Percentiles rank a stretch among this genome's conserved stretches.
phyloP scores from a whole-genome alignment of 2,797 vertebrate genomes.

The Brotula barbata region DNA sequence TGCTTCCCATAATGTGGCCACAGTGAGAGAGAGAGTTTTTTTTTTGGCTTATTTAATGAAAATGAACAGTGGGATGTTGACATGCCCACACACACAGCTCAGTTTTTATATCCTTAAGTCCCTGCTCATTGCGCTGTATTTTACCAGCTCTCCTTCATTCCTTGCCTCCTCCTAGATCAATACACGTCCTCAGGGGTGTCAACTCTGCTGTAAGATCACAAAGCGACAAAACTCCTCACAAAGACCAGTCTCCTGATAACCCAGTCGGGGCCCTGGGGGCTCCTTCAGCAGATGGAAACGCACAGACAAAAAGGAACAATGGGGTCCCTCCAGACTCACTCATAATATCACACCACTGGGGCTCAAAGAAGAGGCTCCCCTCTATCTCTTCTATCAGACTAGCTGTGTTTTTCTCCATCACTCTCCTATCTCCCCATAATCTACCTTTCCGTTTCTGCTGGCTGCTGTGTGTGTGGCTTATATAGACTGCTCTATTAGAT shows the following conservation, averaged over 20 bases:
- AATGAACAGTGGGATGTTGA: too few relatives aligned
- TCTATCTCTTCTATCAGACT: slow-evolving; percentile 60
- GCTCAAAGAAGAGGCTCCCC: slow-evolving; percentile 36
- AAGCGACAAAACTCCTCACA: slow-evolving; percentile 5
- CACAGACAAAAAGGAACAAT: slow-evolving; percentile 49
- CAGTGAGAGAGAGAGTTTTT: too few relatives aligned
- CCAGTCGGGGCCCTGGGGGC: slow-evolving; percentile 31
- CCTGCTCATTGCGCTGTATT: neutral
- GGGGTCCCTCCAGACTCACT: slow-evolving; percentile 49
- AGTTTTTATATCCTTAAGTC: slow-evolving; percentile 1
- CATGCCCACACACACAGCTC: slow-evolving; percentile 1
- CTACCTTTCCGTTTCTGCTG: slow-evolving; percentile 34
- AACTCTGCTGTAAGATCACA: slow-evolving; percentile 17
- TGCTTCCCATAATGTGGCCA: too few relatives aligned
- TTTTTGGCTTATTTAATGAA: neutral
- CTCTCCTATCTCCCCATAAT: slow-evolving; percentile 42
- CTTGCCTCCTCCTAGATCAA: slow-evolving; percentile 32
- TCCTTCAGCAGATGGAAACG: slow-evolving; percentile 49
- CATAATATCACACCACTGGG: slow-evolving; percentile 44
- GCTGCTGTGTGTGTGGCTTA: slow-evolving; percentile 38
- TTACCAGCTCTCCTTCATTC: slow-evolving; percentile 12
- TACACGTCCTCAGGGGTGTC: slow-evolving; percentile 26
- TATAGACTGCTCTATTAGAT: slow-evolving; percentile 67
- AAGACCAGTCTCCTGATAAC: slow-evolving; percentile 34
- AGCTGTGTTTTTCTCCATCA: slow-evolving; percentile 33